These are phyloP conservation scores for Atlantisia rogersi DNA, from an alignment of 2,113 vertebrate genomes.

Conservation along the genomic window DNA sequence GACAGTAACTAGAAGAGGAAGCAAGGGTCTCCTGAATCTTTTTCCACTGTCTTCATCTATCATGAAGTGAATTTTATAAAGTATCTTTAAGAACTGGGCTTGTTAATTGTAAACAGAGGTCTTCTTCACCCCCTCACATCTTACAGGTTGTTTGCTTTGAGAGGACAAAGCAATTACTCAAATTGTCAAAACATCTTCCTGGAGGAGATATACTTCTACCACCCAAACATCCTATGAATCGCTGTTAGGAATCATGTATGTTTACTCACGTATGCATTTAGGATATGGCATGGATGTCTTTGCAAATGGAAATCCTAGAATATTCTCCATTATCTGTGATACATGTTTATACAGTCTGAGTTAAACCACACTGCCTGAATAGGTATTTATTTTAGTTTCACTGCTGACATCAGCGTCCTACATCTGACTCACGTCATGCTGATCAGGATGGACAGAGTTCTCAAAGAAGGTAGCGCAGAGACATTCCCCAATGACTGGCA, in stretches of 20 bases:
- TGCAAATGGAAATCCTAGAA: background rate
- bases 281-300: background rate
- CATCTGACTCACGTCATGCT: background rate
- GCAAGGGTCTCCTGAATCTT: background rate
- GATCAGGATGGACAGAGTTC: background rate
- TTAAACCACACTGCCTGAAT: background rate
- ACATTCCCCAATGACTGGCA: background rate
- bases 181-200: background rate
- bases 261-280: background rate
- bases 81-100: background rate
- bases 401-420: background rate
- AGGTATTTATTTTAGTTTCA: background rate
- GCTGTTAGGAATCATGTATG: background rate
- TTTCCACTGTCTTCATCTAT: background rate
- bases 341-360: fast-evolving
- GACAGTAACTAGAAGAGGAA: background rate
- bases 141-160: background rate
- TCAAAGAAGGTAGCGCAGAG: background rate
- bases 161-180: background rate
- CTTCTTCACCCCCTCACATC: background rate
- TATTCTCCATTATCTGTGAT: background rate
- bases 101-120: background rate
- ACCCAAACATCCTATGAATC: background rate
- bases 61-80: background rate
- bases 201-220: background rate